Base-by-base conservation (phyloP, 2,113 vertebrate species). In the Mus pahari region DNA sequence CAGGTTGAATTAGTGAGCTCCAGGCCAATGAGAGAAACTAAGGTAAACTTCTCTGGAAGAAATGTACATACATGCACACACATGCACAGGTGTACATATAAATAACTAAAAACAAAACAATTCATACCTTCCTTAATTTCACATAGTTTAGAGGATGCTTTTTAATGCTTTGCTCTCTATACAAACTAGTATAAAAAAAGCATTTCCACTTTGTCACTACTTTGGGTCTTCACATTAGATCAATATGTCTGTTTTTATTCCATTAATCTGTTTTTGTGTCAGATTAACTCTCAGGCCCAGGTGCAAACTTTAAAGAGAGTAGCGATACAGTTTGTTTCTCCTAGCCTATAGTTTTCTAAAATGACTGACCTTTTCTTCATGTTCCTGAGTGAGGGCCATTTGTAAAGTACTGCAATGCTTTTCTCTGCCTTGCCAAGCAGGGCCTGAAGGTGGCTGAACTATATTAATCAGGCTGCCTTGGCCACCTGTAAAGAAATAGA, bases 401-500 rank as follows among this genome's bases (percentile, higher is more conserved):
- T 48, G 64, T 95, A 82, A 94, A 96, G 19, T 28, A 70, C 2
- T 26, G 20, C 17, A 81, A 28, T 1, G 17, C 33, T 87, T 94
- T 71, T 83, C 45, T 53, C 28, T 58, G 48, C 14, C 39, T 88
- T 88, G 96, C 70, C 64, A 86, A 78, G 24, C 64, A 81, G 83
- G 42, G 74, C 64, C 36, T 89, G 83, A 92, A 83, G 42, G 24
- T 68, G 64, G 58, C 74, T 89, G 36, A 91, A 68, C 87, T 70
- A 0, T 84, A 64, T 95, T 96, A 73, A 95, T 91, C 89, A 95
- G 60, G 66, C 10, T 33, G 58, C 89, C 86, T 58, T 89, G 60
- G 78, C 79, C 48, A 92, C 36, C 10, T n/a, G 33, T 87, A 68
- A 91, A 5, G 64, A 45, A 89, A 95, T 77, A 95, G 84, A 96